Evolutionary conservation across 2,888 invertebrate species (phyloP).

Genomic region (Trissonchulus sp.): DNA sequence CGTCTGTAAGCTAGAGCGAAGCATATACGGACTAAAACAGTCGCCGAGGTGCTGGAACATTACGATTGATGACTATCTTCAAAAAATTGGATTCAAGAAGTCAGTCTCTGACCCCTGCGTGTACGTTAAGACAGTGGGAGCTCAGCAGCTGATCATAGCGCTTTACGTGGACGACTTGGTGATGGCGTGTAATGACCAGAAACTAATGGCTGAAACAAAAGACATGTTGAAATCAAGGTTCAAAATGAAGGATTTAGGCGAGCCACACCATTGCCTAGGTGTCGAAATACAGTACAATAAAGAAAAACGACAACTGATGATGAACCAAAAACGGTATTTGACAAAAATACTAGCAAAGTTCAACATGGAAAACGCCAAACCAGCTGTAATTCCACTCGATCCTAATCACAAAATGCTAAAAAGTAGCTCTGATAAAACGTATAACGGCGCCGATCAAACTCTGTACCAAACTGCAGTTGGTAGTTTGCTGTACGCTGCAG

Average conservation of each 20-base stretch:
- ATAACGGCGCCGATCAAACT: not conserved
- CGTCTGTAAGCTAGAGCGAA: constrained; percentile 34
- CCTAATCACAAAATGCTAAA: not conserved
- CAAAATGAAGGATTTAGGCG: constrained; percentile 22
- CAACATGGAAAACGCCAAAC: constrained; percentile 25
- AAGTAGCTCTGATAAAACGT: not conserved
- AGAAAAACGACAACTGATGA: no score
- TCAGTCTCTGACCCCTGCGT: no score
- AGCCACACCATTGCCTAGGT: no score
- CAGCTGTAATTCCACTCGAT: constrained; percentile 31
- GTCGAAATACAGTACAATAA: no score
- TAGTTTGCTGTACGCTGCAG: no score
- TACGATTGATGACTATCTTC: constrained; percentile 31
- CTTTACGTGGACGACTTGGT: no score
- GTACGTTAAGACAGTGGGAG: no score
- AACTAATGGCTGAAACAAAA: no score
- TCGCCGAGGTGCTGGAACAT: constrained; percentile 37
- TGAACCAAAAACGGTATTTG: no score
- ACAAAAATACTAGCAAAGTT: constrained; percentile 26
- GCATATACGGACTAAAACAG: constrained; percentile 39
- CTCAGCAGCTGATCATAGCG: no score
- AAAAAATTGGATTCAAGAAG: constrained; percentile 31
- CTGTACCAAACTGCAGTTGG: constrained; percentile 27
- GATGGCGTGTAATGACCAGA: no score
- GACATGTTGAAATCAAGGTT: constrained; percentile 24